Conservation (phyloP, 2,797 vertebrate species). For the Microctenopoma stevenorrisi region DNA sequence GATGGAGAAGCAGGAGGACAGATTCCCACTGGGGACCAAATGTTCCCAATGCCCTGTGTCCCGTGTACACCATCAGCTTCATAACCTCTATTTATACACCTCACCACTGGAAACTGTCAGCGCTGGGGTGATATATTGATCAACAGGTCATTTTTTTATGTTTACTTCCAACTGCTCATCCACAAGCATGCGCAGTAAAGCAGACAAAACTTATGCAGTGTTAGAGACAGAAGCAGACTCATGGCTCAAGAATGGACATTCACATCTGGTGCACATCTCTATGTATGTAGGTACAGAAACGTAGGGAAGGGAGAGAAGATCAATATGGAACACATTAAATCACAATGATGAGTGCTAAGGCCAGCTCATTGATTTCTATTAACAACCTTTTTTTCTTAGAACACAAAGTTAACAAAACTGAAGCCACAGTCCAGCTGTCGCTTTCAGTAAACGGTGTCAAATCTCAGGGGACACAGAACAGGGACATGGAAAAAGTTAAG, state of each 20-base stretch:
- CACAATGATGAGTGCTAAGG: conserved; percentile 58
- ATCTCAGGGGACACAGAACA: conserved; percentile 19
- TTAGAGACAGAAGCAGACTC: conserved; percentile 14
- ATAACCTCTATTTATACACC: conserved; percentile 66
- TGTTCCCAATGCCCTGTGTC: conserved; percentile 54
- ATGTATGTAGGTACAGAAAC: conserved; percentile 13
- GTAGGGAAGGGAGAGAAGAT: conserved; percentile 36
- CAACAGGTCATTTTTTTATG: conserved; percentile 42
- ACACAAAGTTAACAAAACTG: conserved; percentile 61
- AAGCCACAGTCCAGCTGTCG: conserved; percentile 44
- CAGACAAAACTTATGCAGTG: not conserved
- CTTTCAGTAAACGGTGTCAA: conserved; percentile 48
- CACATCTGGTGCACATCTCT: conserved; percentile 17
- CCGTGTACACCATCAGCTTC: conserved; percentile 41
- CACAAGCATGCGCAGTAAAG: not conserved
- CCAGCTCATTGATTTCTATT: conserved; percentile 66
- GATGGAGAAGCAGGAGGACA: conserved; percentile 43
- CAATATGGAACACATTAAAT: conserved; percentile 68
- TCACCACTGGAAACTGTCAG: conserved; percentile 48
- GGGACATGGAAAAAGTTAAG: conserved; percentile 20
- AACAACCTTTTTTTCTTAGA: conserved; percentile 50
- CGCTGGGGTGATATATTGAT: conserved; percentile 37
- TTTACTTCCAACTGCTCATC: conserved; percentile 29
- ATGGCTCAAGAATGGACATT: not conserved
- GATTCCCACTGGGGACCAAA: conserved; percentile 56